Conservation (phyloP, 2,113 vertebrate genomes). For the Bostrychus sinensis region DNA sequence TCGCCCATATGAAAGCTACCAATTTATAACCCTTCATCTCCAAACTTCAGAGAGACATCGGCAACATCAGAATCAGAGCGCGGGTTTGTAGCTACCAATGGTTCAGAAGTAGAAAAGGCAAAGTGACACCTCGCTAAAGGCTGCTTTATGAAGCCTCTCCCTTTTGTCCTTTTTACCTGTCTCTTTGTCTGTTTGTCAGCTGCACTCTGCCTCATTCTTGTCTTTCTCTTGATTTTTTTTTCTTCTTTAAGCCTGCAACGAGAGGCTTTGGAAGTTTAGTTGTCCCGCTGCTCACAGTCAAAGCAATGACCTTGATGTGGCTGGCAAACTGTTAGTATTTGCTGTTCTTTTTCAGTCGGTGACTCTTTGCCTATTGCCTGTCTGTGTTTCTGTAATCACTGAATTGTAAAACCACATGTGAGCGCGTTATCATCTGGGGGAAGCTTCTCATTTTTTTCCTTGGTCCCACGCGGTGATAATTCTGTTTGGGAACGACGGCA, state of each 20-base stretch:
- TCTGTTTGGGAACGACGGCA: constrained; percentile 73
- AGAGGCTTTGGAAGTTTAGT: constrained; percentile 55
- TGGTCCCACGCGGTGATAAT: constrained; percentile 72
- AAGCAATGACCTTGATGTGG: constrained; percentile 64
- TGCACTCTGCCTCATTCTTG: constrained; percentile 28
- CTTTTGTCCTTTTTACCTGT: constrained; percentile 38
- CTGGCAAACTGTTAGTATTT: constrained; percentile 28
- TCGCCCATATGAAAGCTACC: constrained; percentile 77
- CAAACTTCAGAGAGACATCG: constrained; percentile 64
- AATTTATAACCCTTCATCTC: constrained; percentile 78
- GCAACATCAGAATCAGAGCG: constrained; percentile 65
- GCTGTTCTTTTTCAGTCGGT: constrained; percentile 14
- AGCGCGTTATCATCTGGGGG: constrained; percentile 46
- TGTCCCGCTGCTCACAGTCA: constrained; percentile 40
- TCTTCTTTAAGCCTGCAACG: constrained; percentile 31
- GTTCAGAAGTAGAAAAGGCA: constrained; percentile 62
- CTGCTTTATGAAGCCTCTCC: constrained; percentile 43
- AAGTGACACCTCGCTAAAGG: constrained; percentile 67
- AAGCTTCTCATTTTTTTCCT: constrained; percentile 41
- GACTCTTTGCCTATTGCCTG: constrained; percentile 53
- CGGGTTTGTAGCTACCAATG: constrained; percentile 58
- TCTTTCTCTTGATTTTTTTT: constrained; percentile 26
- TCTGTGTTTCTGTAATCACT: constrained; percentile 60
- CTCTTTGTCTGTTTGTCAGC: constrained; percentile 44
- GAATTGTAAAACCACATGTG: constrained; percentile 72